Percentiles rank a stretch among this genome's conserved stretches.
Conservation (phyloP, 2,113 vertebrate species). For the Vimba vimba region DNA sequence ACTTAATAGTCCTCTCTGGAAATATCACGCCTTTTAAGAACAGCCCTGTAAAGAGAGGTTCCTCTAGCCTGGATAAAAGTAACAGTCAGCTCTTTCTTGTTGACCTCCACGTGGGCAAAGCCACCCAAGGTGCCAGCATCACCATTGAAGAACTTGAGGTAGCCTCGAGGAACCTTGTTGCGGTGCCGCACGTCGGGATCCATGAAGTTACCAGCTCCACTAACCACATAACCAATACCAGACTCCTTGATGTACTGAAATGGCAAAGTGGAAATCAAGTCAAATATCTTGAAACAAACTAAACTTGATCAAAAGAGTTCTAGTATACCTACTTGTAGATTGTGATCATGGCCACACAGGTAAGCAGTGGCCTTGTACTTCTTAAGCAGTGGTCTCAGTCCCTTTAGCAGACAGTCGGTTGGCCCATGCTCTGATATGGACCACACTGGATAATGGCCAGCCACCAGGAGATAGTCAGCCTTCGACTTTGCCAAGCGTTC, state of each 20-base stretch:
- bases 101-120: constrained; percentile 82
- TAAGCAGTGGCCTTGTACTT: constrained; percentile 84
- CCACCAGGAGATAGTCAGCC: constrained; percentile 86
- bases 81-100: constrained; percentile 77
- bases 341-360: constrained; percentile 91
- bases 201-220: constrained; percentile 91
- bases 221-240: constrained; percentile 85
- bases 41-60: constrained; percentile 84
- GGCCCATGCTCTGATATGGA: constrained; percentile 89
- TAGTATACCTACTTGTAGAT: constrained; percentile 81
- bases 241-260: constrained; percentile 82
- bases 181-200: constrained; percentile 79
- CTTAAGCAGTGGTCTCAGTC: constrained; percentile 79
- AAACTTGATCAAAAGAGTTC: not conserved
- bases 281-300: too few relatives aligned
- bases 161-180: constrained; percentile 77
- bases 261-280: too few relatives aligned
- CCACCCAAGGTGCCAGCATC: constrained; percentile 79
- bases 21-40: constrained; percentile 70
- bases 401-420: constrained; percentile 81
- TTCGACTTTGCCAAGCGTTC: constrained; percentile 77
- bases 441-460: constrained; percentile 92
- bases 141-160: constrained; percentile 86
- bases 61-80: constrained; percentile 85
- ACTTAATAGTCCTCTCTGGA: not conserved